Conservation (phyloP, 2,113 vertebrate genomes). For the Gobiocypris rarus region DNA sequence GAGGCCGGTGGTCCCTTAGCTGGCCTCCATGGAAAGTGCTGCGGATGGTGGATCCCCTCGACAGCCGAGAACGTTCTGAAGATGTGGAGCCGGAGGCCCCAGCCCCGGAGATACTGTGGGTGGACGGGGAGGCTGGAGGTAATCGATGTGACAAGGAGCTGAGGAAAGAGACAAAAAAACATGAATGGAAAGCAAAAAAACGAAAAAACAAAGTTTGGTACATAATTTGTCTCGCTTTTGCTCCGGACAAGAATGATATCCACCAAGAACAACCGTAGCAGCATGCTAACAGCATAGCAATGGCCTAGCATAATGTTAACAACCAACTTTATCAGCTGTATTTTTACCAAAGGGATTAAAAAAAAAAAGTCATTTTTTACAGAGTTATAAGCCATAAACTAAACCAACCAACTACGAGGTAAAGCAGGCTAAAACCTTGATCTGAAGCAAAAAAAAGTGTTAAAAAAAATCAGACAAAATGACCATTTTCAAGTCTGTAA, state of each 20-base stretch:
- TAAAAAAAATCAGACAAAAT: too few species aligned
- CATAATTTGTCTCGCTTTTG: not conserved
- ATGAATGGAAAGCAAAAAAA: not conserved
- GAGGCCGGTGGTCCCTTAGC: constrained; percentile 85
- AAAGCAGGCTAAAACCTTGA: too few species aligned
- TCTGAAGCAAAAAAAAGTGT: too few species aligned
- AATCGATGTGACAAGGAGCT: constrained; percentile 81
- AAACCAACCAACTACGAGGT: too few species aligned
- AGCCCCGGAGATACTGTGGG: constrained; percentile 83
- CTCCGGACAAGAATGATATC: not conserved
- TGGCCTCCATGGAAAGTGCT: constrained; percentile 95
- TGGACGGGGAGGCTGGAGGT: constrained; percentile 84
- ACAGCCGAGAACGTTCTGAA: constrained; percentile 85
- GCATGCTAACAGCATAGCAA: not conserved
- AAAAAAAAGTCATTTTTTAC: too few species aligned
- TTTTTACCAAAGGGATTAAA: too few species aligned
- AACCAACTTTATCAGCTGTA: too few species aligned
- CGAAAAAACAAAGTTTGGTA: not conserved
- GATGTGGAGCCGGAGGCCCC: constrained; percentile 79
- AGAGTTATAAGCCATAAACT: too few species aligned
- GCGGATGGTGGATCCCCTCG: constrained; percentile 86
- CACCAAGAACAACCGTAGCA: not conserved
- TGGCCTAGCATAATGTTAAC: too few species aligned
- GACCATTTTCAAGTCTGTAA: too few species aligned
- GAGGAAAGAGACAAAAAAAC: constrained; percentile 17